Evolutionary conservation across 1,140 invertebrate genomes (phyloP), one percentile per base, ranked within the genome.

Genomic region (Drosophila yakuba): DNA sequence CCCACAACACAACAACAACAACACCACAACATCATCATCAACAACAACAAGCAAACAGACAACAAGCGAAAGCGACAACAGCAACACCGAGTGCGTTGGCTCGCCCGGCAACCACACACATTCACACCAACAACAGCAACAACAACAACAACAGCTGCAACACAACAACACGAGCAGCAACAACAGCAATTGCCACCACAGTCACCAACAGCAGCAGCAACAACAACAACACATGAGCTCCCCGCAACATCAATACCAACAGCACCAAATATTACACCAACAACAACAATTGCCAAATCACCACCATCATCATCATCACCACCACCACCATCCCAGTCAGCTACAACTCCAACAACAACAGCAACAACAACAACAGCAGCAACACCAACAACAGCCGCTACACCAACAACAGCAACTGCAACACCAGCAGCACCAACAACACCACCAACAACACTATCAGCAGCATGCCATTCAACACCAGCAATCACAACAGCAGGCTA

Each of bases 1-100:
- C 95, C 92, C 91, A 80, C 77, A 85, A 94, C 94, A 91, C 93
- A 93, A 72, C 86, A 89, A 91, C 88, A 93, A 38, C 36, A 38
- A 2, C 74, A 93, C 91, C 58, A 45, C 64, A 83, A 47, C 76
- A 78, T 62, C 91, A 92, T 55, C 83, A 93, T 57, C 71, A 38
- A 68, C 78, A 90, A 61, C 76, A 81, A 66, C 76, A 77, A 83
- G 72, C 77, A 64, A 78, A 79, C 89, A 73, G 64, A 78, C 55
- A 67, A 75, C 63, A 64, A 75, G 67, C 77, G 75, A 88, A 89
- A 78, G 61, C 78, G 76, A 76, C 81, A 77, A 75, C 73, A 63
- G 72, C 52, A 72, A 73, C 80, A 92, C 82, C 48, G 78, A 88
- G 47, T 47, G 81, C 38, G 68, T 71, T 62, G 69, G 69, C 59